Evolutionary conservation across 2,797 vertebrate genomes (phyloP).

Genomic region (Scleropages formosus): DNA sequence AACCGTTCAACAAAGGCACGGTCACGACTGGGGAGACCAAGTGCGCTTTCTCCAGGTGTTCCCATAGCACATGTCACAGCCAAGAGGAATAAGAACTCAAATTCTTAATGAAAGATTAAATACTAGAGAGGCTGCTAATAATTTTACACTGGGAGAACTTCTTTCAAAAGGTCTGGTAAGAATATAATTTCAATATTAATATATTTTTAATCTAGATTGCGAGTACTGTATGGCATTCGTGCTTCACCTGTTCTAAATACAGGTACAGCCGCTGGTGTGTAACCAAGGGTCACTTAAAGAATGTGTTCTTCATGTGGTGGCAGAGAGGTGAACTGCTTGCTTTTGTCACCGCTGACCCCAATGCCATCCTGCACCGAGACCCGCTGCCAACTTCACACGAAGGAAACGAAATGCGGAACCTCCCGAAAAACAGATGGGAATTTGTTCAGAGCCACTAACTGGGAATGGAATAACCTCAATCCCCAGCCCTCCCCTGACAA

Average conservation of each 20-base stretch:
- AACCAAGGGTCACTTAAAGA: slow-evolving; percentile 26
- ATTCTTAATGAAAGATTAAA: background rate
- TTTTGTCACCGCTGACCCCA: slow-evolving; percentile 1
- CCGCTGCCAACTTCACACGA: slow-evolving; percentile 64
- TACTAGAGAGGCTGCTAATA: background rate
- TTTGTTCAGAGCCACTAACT: slow-evolving; percentile 56
- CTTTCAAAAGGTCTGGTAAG: background rate
- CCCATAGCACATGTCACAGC: slow-evolving; percentile 23
- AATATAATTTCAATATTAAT: background rate
- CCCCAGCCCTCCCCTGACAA: background rate
- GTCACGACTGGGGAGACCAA: slow-evolving; percentile 32
- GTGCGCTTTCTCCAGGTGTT: slow-evolving; percentile 37
- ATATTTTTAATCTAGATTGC: slow-evolving; percentile 46
- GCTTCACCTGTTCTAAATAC: too few relatives aligned
- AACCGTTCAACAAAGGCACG: slow-evolving; percentile 32
- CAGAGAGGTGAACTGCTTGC: slow-evolving; percentile 50
- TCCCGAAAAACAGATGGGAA: slow-evolving; percentile 59
- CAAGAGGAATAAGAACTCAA: background rate
- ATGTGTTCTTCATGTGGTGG: slow-evolving; percentile 34
- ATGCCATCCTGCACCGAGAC: slow-evolving; percentile 34
- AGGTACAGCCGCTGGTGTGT: slow-evolving; percentile 30
- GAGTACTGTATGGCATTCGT: too few relatives aligned
- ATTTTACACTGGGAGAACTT: background rate
- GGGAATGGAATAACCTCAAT: slow-evolving; percentile 5
- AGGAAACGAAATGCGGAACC: slow-evolving; percentile 48